Percentiles rank a stretch among this genome's conserved stretches.
phyloP scores from a whole-genome alignment of 2,888 invertebrate species.

The Perdita meconis region DNA sequence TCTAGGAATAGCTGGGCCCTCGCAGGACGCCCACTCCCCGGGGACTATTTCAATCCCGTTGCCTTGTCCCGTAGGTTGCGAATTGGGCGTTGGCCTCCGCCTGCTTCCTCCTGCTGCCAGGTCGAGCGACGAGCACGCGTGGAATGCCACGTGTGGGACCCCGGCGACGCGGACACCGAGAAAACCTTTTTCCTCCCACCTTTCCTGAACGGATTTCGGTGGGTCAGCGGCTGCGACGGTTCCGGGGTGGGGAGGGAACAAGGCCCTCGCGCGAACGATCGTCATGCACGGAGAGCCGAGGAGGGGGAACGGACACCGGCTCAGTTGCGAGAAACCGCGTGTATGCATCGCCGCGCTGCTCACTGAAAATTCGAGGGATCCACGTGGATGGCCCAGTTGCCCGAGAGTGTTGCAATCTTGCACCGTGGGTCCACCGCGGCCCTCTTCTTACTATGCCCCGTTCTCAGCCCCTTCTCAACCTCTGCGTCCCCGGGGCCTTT shows the following conservation, averaged over 20 bases:
- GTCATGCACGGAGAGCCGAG: constrained; percentile 33
- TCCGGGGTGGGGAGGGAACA: not conserved
- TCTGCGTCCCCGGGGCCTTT: constrained; percentile 26
- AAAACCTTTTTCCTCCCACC: constrained; percentile 53
- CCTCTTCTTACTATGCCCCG: constrained; percentile 35
- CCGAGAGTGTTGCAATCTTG: constrained; percentile 71
- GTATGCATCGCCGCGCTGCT: constrained; percentile 27
- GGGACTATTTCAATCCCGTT: constrained; percentile 67
- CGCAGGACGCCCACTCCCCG: constrained; percentile 57
- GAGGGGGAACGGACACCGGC: constrained; percentile 18
- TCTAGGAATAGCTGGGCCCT: constrained; percentile 64
- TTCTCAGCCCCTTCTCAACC: constrained; percentile 1
- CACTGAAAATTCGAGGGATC: constrained; percentile 60
- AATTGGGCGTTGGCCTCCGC: constrained; percentile 79
- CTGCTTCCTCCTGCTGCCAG: constrained; percentile 40
- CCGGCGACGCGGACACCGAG: constrained; percentile 13
- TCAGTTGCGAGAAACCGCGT: constrained; percentile 38
- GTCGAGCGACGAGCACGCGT: constrained; percentile 40
- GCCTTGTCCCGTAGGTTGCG: constrained; percentile 71
- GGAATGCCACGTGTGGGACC: constrained; percentile 69
- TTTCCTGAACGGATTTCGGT: constrained; percentile 31
- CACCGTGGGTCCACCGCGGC: constrained; percentile 28
- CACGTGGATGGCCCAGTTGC: constrained; percentile 70
- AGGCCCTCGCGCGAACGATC: not conserved
- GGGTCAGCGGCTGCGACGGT: constrained; percentile 8